These are phyloP conservation scores for Hirundichthys speculiger DNA, from an alignment of 2,113 vertebrate genomes.

Conservation along the genomic window DNA sequence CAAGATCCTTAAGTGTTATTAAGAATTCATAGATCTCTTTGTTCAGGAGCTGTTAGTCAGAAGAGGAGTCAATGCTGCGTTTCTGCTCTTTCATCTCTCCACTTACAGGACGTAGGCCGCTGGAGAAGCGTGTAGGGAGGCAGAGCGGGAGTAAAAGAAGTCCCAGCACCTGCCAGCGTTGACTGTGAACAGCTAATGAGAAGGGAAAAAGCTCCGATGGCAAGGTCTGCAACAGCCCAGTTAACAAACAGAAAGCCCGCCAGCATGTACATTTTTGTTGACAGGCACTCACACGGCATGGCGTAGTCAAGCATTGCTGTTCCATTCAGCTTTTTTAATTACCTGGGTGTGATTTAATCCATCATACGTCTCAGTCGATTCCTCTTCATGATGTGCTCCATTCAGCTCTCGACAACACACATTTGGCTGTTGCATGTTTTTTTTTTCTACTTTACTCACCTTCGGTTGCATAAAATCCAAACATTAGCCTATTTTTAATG, in stretches of 20 bases:
- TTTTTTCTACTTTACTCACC: too few relatives aligned
- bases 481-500: background rate
- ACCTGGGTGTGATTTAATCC: constrained; percentile 78
- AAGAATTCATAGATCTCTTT: constrained; percentile 38
- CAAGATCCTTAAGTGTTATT: constrained; percentile 26
- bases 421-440: constrained; percentile 6
- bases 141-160: constrained; percentile 2
- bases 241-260: constrained; percentile 46
- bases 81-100: constrained; percentile 23
- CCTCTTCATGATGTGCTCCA: constrained; percentile 78
- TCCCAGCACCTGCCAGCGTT: constrained; percentile 18
- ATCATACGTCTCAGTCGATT: constrained; percentile 72
- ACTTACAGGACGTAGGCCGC: constrained; percentile 10
- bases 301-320: constrained; percentile 36
- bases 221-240: constrained; percentile 44
- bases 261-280: constrained; percentile 48
- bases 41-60: constrained; percentile 40
- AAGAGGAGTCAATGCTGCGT: constrained; percentile 28
- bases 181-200: constrained; percentile 37
- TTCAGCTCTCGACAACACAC: constrained; percentile 66
- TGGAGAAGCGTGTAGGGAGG: constrained; percentile 22
- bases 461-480: too few relatives aligned
- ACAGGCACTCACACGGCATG: constrained; percentile 36
- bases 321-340: constrained; percentile 79
- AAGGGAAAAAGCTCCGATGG: constrained; percentile 35